Percentiles rank a stretch among this genome's conserved stretches.
Evolutionary conservation across 2,888 invertebrate species (phyloP).

Genomic region (Ypsolopha scabrella): DNA sequence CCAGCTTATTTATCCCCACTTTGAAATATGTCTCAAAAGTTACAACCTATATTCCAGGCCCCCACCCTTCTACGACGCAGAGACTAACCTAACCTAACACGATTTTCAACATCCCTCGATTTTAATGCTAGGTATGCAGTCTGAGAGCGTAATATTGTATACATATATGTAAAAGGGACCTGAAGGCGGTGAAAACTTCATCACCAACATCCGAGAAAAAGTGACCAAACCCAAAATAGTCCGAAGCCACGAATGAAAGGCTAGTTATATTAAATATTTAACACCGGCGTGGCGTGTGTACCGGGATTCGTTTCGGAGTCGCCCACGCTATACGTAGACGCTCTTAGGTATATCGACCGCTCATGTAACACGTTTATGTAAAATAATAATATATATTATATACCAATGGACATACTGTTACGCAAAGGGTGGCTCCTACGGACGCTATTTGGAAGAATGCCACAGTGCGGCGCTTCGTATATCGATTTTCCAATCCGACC

Average conservation of each 20-base stretch:
- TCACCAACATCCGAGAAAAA: no score
- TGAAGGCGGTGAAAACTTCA: no score
- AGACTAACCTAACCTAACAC: no score
- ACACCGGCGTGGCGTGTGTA: neutral
- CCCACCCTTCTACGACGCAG: no score
- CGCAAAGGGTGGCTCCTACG: neutral
- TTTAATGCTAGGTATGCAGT: neutral
- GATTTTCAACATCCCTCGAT: no score
- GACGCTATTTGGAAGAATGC: constrained; percentile 4
- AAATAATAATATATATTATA: neutral
- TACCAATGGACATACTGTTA: neutral
- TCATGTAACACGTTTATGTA: neutral
- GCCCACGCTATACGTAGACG: no score
- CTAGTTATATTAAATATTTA: neutral
- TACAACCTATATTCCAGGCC: no score
- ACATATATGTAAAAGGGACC: neutral
- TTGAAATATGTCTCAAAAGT: no score
- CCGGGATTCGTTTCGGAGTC: neutral
- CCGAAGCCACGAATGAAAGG: neutral
- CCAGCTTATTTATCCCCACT: no score
- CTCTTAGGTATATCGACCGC: no score
- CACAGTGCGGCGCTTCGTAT: neutral
- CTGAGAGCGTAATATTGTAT: neutral
- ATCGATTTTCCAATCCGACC: constrained; percentile 2
- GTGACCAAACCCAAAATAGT: no score